A percentile compares a stretch with the other conserved stretches of the same genome.
These are phyloP conservation scores for Galago senegalensis DNA, from an alignment of 2,797 vertebrate genomes.

Conservation along the genomic window DNA sequence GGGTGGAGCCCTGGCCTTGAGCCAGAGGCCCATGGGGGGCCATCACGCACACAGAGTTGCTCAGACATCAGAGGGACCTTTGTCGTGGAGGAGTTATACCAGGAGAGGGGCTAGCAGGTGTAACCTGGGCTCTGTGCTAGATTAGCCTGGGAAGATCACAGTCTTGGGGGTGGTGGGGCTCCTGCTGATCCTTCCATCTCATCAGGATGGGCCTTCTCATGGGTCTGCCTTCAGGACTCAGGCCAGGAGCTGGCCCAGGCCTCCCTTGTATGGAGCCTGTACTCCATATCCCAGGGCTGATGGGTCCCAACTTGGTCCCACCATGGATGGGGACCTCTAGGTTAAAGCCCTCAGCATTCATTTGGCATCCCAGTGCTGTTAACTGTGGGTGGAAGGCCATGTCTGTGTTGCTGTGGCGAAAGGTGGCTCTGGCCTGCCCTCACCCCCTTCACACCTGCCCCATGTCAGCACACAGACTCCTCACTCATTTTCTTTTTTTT, in stretches of 20 bases:
- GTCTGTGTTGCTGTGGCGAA: background rate
- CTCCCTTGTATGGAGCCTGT: background rate
- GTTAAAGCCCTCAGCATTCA: background rate
- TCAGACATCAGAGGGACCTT: background rate
- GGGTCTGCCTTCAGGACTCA: background rate
- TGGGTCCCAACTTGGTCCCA: background rate
- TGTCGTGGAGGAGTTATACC: background rate
- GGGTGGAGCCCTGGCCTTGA: background rate
- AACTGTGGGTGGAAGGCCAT: fast-evolving
- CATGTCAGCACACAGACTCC: background rate
- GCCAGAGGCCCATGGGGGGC: background rate
- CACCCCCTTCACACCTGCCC: no score
- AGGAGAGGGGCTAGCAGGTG: background rate
- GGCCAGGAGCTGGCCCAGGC: background rate
- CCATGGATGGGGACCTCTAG: no score
- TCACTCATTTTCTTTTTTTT: background rate
- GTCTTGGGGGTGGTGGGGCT: no score
- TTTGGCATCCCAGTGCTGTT: fast-evolving
- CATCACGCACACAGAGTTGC: background rate
- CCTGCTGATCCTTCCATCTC: background rate
- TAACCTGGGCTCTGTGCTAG: background rate
- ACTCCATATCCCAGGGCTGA: background rate
- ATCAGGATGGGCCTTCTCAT: no score
- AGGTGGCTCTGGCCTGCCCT: background rate
- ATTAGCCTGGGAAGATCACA: background rate